Conservation (phyloP, 2,113 vertebrate species). For the Motacilla alba region DNA sequence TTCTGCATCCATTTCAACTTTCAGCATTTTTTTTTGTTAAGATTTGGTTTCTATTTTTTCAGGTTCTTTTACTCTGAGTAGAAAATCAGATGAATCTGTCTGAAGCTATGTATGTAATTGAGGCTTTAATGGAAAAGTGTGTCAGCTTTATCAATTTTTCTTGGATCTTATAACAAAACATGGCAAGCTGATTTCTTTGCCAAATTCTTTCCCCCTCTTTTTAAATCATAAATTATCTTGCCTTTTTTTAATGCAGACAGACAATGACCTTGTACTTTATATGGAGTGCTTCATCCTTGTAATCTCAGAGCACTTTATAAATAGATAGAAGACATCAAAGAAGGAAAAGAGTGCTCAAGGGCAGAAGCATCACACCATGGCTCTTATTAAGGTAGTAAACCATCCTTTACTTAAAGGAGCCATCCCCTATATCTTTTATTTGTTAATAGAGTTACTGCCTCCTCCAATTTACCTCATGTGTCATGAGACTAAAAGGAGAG, state of each 20-base stretch:
- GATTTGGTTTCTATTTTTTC: not conserved
- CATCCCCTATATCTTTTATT: not conserved
- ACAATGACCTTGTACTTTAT: slow-evolving; percentile 12
- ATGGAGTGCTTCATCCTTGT: slow-evolving; percentile 9
- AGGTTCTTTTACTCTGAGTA: not conserved
- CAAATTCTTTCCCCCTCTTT: not conserved
- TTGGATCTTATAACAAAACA: not conserved
- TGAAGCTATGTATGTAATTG: not conserved
- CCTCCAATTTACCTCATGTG: not conserved
- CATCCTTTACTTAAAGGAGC: not conserved
- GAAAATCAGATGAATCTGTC: not conserved
- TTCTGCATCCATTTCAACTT: not conserved
- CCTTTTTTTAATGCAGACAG: not conserved
- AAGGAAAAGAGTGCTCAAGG: slow-evolving; percentile 26
- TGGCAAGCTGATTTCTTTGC: not conserved
- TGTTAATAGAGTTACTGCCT: not conserved
- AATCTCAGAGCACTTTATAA: slow-evolving; percentile 23
- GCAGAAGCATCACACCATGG: not conserved
- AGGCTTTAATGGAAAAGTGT: not conserved
- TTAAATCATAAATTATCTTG: slow-evolving; percentile 1
- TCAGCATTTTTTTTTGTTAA: not conserved
- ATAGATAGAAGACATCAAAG: slow-evolving; percentile 36
- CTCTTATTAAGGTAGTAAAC: slow-evolving; percentile 24
- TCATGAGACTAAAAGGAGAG: not conserved
- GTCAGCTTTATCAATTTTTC: not conserved